Conservation (phyloP, 2,888 invertebrate species). For the Chydorus sphaericus region DNA sequence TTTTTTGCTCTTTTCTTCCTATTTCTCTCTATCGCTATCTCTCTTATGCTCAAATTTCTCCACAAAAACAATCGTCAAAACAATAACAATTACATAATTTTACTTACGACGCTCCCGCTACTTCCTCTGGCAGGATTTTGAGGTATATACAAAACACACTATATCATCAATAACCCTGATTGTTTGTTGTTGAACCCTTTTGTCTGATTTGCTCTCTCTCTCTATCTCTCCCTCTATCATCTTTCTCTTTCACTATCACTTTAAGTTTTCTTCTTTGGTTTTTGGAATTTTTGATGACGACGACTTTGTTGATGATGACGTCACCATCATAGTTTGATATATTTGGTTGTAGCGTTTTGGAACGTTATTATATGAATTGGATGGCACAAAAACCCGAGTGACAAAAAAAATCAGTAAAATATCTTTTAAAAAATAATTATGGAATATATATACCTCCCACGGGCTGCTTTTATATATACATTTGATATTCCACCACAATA, state of each 20-base stretch:
- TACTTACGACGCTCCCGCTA: slow-evolving; percentile 3
- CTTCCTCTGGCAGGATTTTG: slow-evolving; percentile 51
- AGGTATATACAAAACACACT: slow-evolving; percentile 42
- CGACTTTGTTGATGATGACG: too few species aligned
- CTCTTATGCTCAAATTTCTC: not conserved
- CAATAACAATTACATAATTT: not conserved
- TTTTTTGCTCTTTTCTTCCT: slow-evolving; percentile 14
- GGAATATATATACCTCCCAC: too few species aligned
- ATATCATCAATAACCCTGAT: slow-evolving; percentile 1
- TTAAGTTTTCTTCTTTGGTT: not conserved
- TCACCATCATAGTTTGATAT: too few species aligned
- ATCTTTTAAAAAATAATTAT: too few species aligned
- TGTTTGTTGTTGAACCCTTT: slow-evolving; percentile 5
- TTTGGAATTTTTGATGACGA: too few species aligned
- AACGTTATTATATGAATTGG: too few species aligned
- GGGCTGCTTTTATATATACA: too few species aligned
- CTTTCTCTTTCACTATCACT: not conserved
- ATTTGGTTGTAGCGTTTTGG: too few species aligned
- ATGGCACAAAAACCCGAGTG: too few species aligned
- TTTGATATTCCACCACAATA: too few species aligned
- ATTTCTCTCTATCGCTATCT: slow-evolving; percentile 1
- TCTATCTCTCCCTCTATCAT: not conserved
- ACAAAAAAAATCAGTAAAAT: too few species aligned
- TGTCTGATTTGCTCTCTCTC: not conserved
- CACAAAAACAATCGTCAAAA: not conserved